Conservation (phyloP, 2,113 vertebrate genomes). For the Poeciliopsis retropinna region DNA sequence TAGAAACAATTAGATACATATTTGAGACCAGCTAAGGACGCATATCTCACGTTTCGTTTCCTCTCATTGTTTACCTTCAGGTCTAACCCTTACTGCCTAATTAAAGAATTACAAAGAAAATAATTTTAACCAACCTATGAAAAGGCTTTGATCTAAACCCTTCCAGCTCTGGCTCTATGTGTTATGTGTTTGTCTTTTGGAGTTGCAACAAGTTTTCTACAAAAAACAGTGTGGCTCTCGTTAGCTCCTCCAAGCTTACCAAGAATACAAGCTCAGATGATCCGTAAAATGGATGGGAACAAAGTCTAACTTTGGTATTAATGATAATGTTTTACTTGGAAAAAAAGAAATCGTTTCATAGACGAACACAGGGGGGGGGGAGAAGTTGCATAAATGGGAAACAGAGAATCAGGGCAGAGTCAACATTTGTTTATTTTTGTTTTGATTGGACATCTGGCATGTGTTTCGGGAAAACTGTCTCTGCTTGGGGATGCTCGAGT, state of each 20-base stretch:
- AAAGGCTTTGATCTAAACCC: too few relatives aligned
- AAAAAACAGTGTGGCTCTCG: neutral
- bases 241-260: neutral
- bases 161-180: too few relatives aligned
- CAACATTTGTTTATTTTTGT: constrained; percentile 33
- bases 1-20: too few relatives aligned
- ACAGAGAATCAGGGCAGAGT: constrained; percentile 19
- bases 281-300: neutral
- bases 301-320: constrained; percentile 1
- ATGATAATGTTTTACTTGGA: neutral
- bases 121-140: too few relatives aligned
- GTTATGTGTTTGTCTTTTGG: neutral
- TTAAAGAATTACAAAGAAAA: too few relatives aligned
- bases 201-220: neutral
- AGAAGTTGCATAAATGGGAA: constrained; percentile 9
- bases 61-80: too few relatives aligned
- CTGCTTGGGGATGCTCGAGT: constrained; percentile 19
- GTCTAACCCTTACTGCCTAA: too few relatives aligned
- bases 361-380: constrained; percentile 2
- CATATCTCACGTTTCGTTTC: too few relatives aligned
- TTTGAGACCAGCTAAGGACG: too few relatives aligned
- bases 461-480: constrained; percentile 11
- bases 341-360: neutral
- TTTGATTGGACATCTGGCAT: constrained; percentile 47
- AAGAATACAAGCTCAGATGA: too few relatives aligned